A percentile compares a stretch with the other conserved stretches of the same genome.
phyloP scores from a whole-genome alignment of 2,888 invertebrate species.

The Tiphia femorata region DNA sequence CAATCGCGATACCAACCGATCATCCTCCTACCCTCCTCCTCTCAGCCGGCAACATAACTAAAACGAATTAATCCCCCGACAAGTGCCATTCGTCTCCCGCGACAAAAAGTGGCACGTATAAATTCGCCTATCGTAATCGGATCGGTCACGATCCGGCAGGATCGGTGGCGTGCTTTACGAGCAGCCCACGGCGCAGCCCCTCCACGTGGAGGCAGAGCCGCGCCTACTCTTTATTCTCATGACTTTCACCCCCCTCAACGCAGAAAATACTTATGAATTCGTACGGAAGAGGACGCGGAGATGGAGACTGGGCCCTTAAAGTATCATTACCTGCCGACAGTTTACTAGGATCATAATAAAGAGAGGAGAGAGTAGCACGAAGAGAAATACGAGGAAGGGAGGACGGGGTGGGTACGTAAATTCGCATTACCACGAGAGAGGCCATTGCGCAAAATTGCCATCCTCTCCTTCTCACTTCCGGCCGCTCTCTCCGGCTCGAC shows the following conservation, averaged over 20 bases:
- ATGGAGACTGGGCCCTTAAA: slow-evolving; percentile 27
- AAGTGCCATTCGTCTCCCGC: neutral
- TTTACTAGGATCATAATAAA: slow-evolving; percentile 36
- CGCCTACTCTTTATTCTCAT: too few relatives aligned
- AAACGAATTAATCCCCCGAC: neutral
- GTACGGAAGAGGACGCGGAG: slow-evolving; percentile 1
- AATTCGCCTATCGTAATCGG: slow-evolving; percentile 26
- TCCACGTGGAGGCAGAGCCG: too few relatives aligned
- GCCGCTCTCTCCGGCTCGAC: too few relatives aligned
- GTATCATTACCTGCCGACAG: slow-evolving; percentile 37
- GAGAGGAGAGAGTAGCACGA: slow-evolving; percentile 12
- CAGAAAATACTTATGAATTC: slow-evolving; percentile 32
- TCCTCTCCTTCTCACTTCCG: too few relatives aligned
- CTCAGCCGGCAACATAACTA: too few relatives aligned
- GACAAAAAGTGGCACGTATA: slow-evolving; percentile 15
- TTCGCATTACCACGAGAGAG: slow-evolving; percentile 37
- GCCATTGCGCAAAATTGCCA: slow-evolving; percentile 41
- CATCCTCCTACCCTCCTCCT: too few relatives aligned
- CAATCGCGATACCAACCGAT: too few relatives aligned
- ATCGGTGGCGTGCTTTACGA: slow-evolving; percentile 14
- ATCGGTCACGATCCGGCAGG: slow-evolving; percentile 28
- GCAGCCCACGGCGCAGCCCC: neutral
- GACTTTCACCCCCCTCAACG: neutral
- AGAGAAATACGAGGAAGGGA: slow-evolving; percentile 24
- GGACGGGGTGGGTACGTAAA: slow-evolving; percentile 35